Evolutionary conservation across 2,113 vertebrate genomes (phyloP).

Genomic region (Syrrhaptes paradoxus): DNA sequence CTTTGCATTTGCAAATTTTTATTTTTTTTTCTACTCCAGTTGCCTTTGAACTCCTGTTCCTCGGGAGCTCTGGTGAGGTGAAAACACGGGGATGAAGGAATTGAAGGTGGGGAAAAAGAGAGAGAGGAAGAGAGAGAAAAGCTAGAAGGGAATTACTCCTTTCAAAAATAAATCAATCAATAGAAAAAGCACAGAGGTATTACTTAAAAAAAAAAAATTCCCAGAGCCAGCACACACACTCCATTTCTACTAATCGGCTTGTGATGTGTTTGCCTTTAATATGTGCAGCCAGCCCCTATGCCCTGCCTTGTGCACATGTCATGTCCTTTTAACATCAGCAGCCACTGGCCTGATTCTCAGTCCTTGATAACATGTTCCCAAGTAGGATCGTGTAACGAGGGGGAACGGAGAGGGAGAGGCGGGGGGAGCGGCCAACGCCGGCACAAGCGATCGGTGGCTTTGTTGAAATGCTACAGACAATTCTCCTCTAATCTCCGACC

Average conservation of each 20-base stretch:
- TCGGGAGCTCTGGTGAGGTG: neutral
- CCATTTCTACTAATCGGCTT: constrained; percentile 67
- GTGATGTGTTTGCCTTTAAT: constrained; percentile 86
- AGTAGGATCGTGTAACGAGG: constrained; percentile 52
- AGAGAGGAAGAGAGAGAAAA: constrained; percentile 7
- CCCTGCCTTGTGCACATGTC: constrained; percentile 88
- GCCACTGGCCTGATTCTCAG: constrained; percentile 89
- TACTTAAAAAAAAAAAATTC: constrained; percentile 36
- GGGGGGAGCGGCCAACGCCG: neutral
- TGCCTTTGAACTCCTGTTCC: constrained; percentile 30
- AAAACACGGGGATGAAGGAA: constrained; percentile 6
- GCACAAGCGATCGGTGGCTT: neutral
- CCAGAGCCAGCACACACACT: constrained; percentile 32
- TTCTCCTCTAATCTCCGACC: neutral
- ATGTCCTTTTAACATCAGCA: constrained; percentile 94
- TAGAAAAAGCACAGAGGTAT: constrained; percentile 51
- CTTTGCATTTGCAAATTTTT: neutral
- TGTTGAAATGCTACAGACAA: neutral
- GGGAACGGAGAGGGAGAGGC: neutral
- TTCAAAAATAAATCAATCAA: constrained; percentile 67
- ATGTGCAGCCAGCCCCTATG: constrained; percentile 90
- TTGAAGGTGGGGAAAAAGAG: neutral
- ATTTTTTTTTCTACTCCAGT: neutral
- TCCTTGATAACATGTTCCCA: constrained; percentile 64
- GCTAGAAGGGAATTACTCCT: constrained; percentile 24